Evolutionary conservation across 2,888 invertebrate genomes (phyloP), one percentile per base, ranked within the genome.

Genomic region (Ormyrus pomaceus): DNA sequence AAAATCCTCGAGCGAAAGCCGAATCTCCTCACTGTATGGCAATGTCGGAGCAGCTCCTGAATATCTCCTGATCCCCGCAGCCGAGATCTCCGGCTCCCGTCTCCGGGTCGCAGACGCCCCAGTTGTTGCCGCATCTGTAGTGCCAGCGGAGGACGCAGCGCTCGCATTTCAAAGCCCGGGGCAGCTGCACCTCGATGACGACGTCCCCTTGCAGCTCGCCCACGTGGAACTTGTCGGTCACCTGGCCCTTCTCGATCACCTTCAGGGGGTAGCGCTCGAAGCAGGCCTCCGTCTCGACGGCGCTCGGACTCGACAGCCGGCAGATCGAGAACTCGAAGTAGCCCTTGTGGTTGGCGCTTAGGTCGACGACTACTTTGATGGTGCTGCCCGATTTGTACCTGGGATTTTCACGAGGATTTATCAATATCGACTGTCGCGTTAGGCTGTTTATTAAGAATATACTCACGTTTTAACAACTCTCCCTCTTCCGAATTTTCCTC

Each of bases 1-100:
- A 13, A 13, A 13, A 13, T 13, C 13, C 13, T 13, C 13, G 13
- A 13, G 13, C 13, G 13, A 13, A 13, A 13, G 13, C 13, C 13
- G 13, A 13, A 13, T 13, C 13, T 13, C 13, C 13, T 19, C 19
- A 19, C 19, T 19, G 19, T 1, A 79, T 83, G 2, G 77, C 4
- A 48, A 84, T 89, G 84, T 93, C 93, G 7, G 93, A 91, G 84
- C 93, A 93, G 61, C 91, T 91, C 81, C 91, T 90, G 85, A 92
- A 93, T 7, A 88, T 91, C 84, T 93, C 93, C 83, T 93, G 93
- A 0, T 88, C 84, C 1, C 92, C 92, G 83, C 93, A 93, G 13
- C 92, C 93, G 9, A 90, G 0, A 3, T 83, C 86, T 4, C 86
- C 86, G 1, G 74, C 83, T 0, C 91, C 72, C 7, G 69, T 82